Percentiles rank a stretch among this genome's conserved stretches.
phyloP scores from a whole-genome alignment of 2,797 vertebrate genomes.

The Iguana delicatissima region DNA sequence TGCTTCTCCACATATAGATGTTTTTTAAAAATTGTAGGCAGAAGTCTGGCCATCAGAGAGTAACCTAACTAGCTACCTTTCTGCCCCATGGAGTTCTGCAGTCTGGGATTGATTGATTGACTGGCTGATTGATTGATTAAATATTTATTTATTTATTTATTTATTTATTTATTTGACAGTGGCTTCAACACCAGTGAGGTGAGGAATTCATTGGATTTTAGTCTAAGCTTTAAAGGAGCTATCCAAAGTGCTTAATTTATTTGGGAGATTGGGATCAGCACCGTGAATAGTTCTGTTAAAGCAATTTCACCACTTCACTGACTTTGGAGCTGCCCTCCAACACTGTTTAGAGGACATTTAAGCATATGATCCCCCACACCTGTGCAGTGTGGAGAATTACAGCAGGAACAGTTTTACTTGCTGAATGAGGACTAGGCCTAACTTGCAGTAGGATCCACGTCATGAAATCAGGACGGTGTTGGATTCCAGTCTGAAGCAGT shows the following conservation, averaged over 20 bases:
- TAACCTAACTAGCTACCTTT: not conserved
- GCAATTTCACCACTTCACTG: no score
- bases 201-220: no score
- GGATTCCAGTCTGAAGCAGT: not conserved
- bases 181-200: no score
- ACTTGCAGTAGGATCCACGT: not conserved
- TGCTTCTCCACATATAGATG: not conserved
- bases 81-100: not conserved
- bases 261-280: no score
- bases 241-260: no score
- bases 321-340: no score
- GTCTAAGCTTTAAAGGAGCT: no score
- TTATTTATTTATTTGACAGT: not conserved
- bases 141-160: not conserved
- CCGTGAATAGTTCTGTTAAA: no score
- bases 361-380: not conserved
- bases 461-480: not conserved
- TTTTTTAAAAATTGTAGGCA: not conserved
- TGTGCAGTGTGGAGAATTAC: not conserved
- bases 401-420: no score
- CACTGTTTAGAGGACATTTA: not conserved
- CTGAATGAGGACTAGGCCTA: not conserved
- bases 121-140: no score
- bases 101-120: not conserved
- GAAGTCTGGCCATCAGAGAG: not conserved